Percentiles rank a stretch among this genome's conserved stretches.
Evolutionary conservation across 1,140 invertebrate genomes (phyloP).

Genomic region (Zophobas morio): DNA sequence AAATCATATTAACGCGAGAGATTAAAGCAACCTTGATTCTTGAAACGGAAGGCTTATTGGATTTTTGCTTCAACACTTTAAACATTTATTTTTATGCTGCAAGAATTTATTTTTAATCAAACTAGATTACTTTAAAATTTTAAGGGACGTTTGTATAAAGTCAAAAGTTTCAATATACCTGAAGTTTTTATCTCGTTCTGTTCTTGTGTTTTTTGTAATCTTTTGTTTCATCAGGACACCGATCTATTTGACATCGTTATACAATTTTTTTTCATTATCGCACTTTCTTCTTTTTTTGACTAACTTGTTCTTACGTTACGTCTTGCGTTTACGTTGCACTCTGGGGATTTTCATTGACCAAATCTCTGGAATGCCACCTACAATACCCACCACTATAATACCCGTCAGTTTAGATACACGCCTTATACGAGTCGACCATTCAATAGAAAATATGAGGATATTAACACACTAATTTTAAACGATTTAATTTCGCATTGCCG

Average conservation of each 20-base stretch:
- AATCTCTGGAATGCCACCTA: conserved; percentile 60
- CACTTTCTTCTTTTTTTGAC: too few species aligned
- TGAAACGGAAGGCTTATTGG: conserved; percentile 15
- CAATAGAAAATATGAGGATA: conserved; percentile 36
- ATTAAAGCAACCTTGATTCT: conserved; percentile 5
- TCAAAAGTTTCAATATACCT: too few species aligned
- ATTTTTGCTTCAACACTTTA: conserved; percentile 9
- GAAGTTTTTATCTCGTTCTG: too few species aligned
- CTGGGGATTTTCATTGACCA: conserved; percentile 52
- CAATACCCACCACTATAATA: conserved; percentile 47
- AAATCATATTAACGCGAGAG: conserved; percentile 20
- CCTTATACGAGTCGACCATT: conserved; percentile 30
- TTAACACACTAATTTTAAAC: conserved; percentile 42
- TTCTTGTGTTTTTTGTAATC: too few species aligned
- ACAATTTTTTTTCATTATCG: too few species aligned
- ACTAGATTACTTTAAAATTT: too few species aligned
- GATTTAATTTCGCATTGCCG: conserved; percentile 19
- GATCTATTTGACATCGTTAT: too few species aligned
- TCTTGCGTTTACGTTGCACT: background rate
- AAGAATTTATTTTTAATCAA: too few species aligned
- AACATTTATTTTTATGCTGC: background rate
- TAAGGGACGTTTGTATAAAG: too few species aligned
- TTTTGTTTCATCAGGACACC: too few species aligned
- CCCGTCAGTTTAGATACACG: conserved; percentile 34
- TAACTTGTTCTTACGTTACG: too few species aligned